Evolutionary conservation across 1,140 invertebrate genomes (phyloP).

Genomic region (Hylaeus anthracinus): DNA sequence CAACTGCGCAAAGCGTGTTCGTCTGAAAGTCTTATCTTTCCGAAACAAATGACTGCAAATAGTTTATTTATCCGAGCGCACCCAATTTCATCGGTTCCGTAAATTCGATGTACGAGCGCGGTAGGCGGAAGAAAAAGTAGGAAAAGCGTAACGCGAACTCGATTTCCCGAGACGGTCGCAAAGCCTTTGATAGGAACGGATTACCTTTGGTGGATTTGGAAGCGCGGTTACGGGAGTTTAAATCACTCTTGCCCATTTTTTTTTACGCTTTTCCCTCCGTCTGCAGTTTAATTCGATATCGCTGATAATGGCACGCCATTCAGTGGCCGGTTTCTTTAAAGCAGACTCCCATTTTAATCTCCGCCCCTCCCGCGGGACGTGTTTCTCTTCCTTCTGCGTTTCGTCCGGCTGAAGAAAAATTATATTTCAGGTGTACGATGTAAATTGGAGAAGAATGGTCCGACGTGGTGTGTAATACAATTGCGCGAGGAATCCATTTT

Average conservation of each 20-base stretch:
- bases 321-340: constrained; percentile 25
- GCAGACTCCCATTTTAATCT: constrained; percentile 14
- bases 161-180: too few species aligned
- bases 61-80: background rate
- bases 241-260: background rate
- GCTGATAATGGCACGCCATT: background rate
- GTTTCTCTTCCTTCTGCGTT: background rate
- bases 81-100: background rate
- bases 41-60: background rate
- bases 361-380: background rate
- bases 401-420: background rate
- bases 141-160: too few species aligned
- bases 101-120: background rate
- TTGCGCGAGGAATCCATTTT: background rate
- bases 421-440: background rate
- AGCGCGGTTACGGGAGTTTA: background rate
- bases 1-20: background rate
- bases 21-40: background rate
- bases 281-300: constrained; percentile 15
- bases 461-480: background rate
- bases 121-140: background rate
- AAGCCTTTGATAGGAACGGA: background rate
- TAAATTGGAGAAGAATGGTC: background rate
- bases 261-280: background rate
- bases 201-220: background rate